Evolutionary conservation across 2,888 invertebrate genomes (phyloP).

Genomic region (Tipula helvola): DNA sequence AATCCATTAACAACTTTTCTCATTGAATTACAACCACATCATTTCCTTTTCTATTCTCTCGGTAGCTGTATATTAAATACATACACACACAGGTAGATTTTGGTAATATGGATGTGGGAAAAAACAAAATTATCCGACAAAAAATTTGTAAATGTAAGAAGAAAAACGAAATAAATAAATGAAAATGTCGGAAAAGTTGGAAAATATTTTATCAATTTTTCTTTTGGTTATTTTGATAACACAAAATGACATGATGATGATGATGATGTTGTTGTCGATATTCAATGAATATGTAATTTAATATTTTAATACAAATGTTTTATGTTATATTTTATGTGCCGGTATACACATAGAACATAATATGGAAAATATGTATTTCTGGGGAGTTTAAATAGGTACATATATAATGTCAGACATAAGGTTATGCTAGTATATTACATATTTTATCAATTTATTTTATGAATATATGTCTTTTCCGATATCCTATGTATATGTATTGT

Average conservation of each 20-base stretch:
- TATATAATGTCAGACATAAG: background rate
- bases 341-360: background rate
- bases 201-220: slow-evolving; percentile 4
- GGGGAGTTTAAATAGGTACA: background rate
- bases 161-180: background rate
- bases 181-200: background rate
- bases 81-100: background rate
- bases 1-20: background rate
- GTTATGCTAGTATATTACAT: background rate
- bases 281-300: slow-evolving; percentile 4
- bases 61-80: background rate
- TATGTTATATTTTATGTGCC: background rate
- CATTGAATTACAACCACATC: background rate
- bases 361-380: background rate
- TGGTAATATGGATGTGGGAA: background rate
- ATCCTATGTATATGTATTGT: background rate
- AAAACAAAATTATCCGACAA: background rate
- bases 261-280: background rate
- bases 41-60: background rate
- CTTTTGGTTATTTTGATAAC: background rate
- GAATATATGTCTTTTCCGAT: background rate
- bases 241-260: background rate
- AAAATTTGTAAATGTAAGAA: background rate
- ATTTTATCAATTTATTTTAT: background rate
- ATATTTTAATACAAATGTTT: background rate